Conservation (phyloP, 2,113 vertebrate genomes). For the Paedocypris sp. region DNA sequence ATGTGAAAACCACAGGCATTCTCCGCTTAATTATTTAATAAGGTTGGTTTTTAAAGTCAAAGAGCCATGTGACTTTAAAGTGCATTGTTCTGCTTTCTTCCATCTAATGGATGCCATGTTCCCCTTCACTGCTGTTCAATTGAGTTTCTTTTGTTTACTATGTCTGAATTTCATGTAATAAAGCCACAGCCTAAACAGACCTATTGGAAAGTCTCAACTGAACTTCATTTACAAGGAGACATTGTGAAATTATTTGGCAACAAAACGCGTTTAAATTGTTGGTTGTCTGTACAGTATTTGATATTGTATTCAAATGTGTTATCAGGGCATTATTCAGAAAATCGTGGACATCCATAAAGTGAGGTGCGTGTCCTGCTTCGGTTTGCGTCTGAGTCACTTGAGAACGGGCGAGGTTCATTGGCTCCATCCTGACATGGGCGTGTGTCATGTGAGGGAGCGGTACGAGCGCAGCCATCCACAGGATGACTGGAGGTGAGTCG, state of each 20-base stretch:
- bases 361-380: constrained; percentile 85
- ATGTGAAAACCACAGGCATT: background rate
- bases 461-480: constrained; percentile 86
- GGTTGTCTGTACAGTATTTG: background rate
- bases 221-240: background rate
- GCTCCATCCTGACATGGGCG: constrained; percentile 92
- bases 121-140: background rate
- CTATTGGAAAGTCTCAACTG: background rate
- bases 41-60: constrained; percentile 13
- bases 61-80: background rate
- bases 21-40: constrained; percentile 22
- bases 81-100: background rate
- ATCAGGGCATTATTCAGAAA: constrained; percentile 94
- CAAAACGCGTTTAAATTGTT: too few species aligned
- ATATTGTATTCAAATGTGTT: background rate
- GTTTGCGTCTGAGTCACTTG: constrained; percentile 87
- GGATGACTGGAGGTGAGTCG: constrained; percentile 92
- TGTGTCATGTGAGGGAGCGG: constrained; percentile 87
- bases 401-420: constrained; percentile 87
- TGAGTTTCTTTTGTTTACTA: background rate
- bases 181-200: background rate
- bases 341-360: constrained; percentile 93
- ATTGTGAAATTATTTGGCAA: too few species aligned
- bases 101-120: background rate
- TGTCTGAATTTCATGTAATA: background rate